Evolutionary conservation across 2,888 invertebrate species (phyloP), one percentile per base, ranked within the genome.

Genomic region (Anthophora plumipes): DNA sequence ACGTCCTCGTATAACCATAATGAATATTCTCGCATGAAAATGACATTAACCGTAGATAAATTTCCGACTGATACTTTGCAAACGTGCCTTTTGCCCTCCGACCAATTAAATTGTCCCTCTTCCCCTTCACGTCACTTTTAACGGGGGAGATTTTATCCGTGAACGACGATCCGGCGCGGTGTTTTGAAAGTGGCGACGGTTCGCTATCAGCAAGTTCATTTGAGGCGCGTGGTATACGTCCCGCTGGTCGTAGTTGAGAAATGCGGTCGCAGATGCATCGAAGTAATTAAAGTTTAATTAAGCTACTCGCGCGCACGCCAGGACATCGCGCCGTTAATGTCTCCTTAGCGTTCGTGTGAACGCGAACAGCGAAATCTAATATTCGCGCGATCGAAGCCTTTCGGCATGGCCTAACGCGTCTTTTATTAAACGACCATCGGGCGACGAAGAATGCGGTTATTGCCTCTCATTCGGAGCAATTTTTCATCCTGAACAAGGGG

Each of bases 201-300:
- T 25, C 43, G 31, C 68, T 77, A 81, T 78, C 77, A 75, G 78
- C 82, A 75, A 83, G 82, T 78, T 69, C 82, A 66, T 69, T 78
- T 59, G 52, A 31, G 41, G 31, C 55, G 55, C 39, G 20, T 59
- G 79, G 31, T 31, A 31, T 31, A 31, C 2, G 31, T 31, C 31
- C 46, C 20, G 57, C 50, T 22, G 66, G 63, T 66, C 41, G 70
- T 39, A 77, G 70, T 37, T 43, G 20, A 48, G 77, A 57, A 77
- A 67, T 48, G 73, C 64, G 77, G 75, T 75, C 70, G 70, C 81
- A 46, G 72, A 80, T 71, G 69, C 74, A 78, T 83, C 22, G 68
- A 69, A 72, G 78, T 57, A 83, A 83, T 82, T 82, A 83, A 83
- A 83, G 71, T 83, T 82, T 84, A 84, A 84, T 84, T 77, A 84